Base-by-base conservation (phyloP, 2,113 vertebrate species). In the Lanius collurio region DNA sequence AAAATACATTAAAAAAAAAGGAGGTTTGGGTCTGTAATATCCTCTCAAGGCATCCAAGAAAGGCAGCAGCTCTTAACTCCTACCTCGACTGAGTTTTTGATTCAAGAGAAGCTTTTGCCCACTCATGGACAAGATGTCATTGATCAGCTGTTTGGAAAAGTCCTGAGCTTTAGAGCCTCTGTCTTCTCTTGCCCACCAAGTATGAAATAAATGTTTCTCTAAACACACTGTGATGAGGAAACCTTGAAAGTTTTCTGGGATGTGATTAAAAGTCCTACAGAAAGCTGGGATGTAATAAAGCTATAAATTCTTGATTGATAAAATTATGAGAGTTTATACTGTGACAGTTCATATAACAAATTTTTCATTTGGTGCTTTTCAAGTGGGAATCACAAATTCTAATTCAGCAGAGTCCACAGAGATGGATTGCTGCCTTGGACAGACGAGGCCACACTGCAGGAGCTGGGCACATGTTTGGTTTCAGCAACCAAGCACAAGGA, bases 381-480 rank as follows among this genome's bases (percentile, higher is more conserved):
- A 79, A 28, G 28, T 7, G 14, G n/a, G 23, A 87, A 75, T 75
- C 56, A 77, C n/a, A 87, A 91, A 70, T 10, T 74, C 20, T 74
- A 57, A 73, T 80, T 71, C 87, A 81, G 47, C 17, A 75, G 22
- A 50, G 10, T 15, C 63, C 46, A 57, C 49, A 33, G 12, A 31
- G 81, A 57, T 49, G 7, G 19, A 24, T 73, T 85, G 7, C 1
- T 13, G 13, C 13, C 23, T 83, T 59, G 56, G 26, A 50, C 63
- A 83, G 76, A 47, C 0, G 30, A 75, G 69, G 26, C 3, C 46
- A 73, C 2, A 2, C 0, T 22, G 44, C 47, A 67, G n/a, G 28
- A 83, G 8, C 6, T 65, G 33, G 11, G 18, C 5, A 23, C 14
- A 4, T 6, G 15, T 60, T 60, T 89, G 13, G 64, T 64, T 74